Percentiles rank a stretch among this genome's conserved stretches.
phyloP scores from a whole-genome alignment of 1,140 invertebrate genomes.

The Lamellibrachia luymesi region DNA sequence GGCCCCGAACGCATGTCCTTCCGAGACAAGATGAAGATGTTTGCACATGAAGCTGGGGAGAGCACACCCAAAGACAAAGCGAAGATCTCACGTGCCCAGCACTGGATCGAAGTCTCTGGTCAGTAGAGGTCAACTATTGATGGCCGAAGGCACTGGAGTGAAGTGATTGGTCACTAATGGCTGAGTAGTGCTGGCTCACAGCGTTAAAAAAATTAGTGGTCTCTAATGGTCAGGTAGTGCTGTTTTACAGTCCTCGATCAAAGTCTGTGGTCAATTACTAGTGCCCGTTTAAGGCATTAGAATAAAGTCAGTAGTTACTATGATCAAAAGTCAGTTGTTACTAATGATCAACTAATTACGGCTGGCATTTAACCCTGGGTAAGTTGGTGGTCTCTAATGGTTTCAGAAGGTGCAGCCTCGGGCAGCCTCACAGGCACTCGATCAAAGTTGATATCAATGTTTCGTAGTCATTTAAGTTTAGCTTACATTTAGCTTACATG shows the following conservation, averaged over 20 bases:
- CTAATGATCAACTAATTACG: neutral
- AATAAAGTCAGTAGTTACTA: neutral
- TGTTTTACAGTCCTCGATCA: too few species aligned
- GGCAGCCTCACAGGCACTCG: neutral
- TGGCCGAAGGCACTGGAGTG: neutral
- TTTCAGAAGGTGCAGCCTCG: neutral
- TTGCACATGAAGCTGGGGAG: conserved; percentile 56
- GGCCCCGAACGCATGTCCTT: conserved; percentile 50
- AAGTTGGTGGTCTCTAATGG: neutral
- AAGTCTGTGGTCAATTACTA: neutral
- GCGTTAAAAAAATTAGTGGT: too few species aligned
- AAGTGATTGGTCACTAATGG: neutral
- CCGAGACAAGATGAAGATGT: conserved; percentile 59
- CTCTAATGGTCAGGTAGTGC: too few species aligned
- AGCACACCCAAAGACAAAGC: conserved; percentile 49
- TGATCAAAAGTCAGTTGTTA: neutral
- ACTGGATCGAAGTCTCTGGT: conserved; percentile 11
- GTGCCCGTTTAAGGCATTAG: too few species aligned
- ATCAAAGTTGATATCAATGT: neutral
- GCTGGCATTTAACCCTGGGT: neutral
- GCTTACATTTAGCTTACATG: neutral
- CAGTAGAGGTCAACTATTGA: neutral
- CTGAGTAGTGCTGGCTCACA: neutral
- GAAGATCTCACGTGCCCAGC: conserved; percentile 44
- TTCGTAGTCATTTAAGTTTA: neutral